phyloP scores from a whole-genome alignment of 2,113 vertebrate species.

The Tychaedon coryphoeus region DNA sequence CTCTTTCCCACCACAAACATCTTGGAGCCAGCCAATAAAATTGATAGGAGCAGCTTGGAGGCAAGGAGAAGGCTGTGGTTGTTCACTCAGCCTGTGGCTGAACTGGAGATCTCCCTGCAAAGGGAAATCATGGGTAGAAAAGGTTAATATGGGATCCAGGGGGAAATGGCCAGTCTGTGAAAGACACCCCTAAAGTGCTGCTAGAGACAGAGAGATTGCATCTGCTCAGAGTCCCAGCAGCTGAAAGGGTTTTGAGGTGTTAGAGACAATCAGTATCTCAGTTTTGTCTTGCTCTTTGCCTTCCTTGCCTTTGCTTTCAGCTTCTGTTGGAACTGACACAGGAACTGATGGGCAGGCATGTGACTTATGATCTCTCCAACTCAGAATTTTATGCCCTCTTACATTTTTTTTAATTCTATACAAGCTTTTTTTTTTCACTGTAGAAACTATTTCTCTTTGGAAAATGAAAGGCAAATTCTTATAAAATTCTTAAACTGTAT shows the following conservation, averaged over 20 bases:
- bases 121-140: accelerated
- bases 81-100: neutral
- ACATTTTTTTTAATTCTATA: neutral
- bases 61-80: neutral
- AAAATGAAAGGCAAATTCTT: neutral
- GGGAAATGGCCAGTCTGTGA: neutral
- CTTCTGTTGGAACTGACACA: neutral
- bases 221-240: neutral
- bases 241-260: neutral
- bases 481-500: neutral
- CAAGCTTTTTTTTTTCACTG: neutral
- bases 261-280: neutral
- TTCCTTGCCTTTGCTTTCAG: neutral
- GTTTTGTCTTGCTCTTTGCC: neutral
- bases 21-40: neutral
- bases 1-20: neutral
- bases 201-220: neutral
- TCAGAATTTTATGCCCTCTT: neutral
- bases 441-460: neutral
- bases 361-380: neutral
- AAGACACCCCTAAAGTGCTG: neutral
- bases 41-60: neutral
- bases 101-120: neutral
- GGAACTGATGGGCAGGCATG: accelerated
- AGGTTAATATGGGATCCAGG: neutral